Base-by-base conservation (phyloP, 2,797 vertebrate genomes). In the Adelosebastes latens region DNA sequence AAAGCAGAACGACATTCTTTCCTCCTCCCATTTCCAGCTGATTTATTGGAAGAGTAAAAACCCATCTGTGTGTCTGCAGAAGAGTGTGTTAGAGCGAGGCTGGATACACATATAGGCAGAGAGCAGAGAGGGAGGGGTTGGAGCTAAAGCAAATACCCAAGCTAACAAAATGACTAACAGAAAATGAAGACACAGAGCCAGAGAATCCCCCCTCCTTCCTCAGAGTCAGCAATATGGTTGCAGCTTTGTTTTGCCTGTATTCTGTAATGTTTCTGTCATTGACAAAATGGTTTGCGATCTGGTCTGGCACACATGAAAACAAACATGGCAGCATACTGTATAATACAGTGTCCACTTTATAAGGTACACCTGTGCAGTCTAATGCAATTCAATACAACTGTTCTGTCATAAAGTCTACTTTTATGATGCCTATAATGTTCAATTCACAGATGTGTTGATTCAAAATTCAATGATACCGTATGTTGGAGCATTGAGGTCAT, bases 41-140 rank as follows among this genome's bases (percentile, higher is more conserved):
- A 74, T 80, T 55, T 68, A 63, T 69, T 62, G 58, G 46, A 34
- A 56, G 58, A 55, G 78, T 66, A 62, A 62, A 71, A 62, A n/a
- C 42, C 25, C 24, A 68, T 74, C 46, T 63, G 34, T 56, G 63
- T 25, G 32, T 32, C 39, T 73, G 39, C 56, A 63, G 71, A 69
- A 31, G 52, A 64, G 60, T 25, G 58, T 68, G 46, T 42, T 68
- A 32, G 31, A 68, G 13, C 56, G n/a, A 68, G 46, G 77, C 77
- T 36, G 4, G 46, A 68, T 34, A 69, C 72, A 58, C 72, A 75
- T 49, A 46, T 9, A 56, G 65, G 11, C 25, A 64, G 49, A 32
- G 52, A 27, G 53, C 34, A 46, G 25, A 58, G 36, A 29, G 32
- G 22, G 60, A 56, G 52, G 60, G 60, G 24, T 4, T 31, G 46